phyloP scores from a whole-genome alignment of 2,113 vertebrate genomes.

The Crotalus helleri region DNA sequence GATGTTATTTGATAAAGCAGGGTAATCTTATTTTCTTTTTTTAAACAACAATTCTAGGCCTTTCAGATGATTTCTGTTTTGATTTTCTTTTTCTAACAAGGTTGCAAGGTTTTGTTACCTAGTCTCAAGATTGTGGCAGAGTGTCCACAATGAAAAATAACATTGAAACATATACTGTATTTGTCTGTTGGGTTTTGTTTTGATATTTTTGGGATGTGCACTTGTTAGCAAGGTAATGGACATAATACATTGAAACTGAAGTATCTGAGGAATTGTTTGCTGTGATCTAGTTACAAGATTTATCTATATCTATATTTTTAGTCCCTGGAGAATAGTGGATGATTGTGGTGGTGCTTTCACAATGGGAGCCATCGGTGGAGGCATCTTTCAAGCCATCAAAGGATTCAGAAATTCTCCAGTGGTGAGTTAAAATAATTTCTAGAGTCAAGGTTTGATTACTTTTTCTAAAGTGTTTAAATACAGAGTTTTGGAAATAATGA shows the following conservation, averaged over 20 bases:
- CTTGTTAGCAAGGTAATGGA: background rate
- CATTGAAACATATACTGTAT: background rate
- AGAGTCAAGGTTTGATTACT: background rate
- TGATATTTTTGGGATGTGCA: background rate
- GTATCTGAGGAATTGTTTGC: background rate
- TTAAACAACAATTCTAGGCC: background rate
- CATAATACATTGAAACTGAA: background rate
- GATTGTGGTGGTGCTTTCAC: conserved; percentile 97
- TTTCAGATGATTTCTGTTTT: background rate
- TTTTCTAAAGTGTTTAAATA: background rate
- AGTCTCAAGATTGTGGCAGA: background rate
- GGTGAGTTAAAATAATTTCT: conserved; percentile 70
- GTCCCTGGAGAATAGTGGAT: conserved; percentile 97
- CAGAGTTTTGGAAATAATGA: background rate
- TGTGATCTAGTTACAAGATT: background rate
- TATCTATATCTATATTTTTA: conserved; percentile 41
- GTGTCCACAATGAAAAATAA: background rate
- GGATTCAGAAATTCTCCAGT: conserved; percentile 93
- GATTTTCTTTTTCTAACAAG: background rate
- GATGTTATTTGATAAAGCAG: background rate
- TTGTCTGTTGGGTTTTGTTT: background rate
- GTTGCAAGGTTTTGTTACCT: background rate
- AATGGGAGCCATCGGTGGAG: conserved; percentile 94
- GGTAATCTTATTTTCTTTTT: background rate
- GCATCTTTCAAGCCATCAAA: conserved; percentile 94